Evolutionary conservation across 2,113 vertebrate genomes (phyloP).

Genomic region (Hepsetus odoe): DNA sequence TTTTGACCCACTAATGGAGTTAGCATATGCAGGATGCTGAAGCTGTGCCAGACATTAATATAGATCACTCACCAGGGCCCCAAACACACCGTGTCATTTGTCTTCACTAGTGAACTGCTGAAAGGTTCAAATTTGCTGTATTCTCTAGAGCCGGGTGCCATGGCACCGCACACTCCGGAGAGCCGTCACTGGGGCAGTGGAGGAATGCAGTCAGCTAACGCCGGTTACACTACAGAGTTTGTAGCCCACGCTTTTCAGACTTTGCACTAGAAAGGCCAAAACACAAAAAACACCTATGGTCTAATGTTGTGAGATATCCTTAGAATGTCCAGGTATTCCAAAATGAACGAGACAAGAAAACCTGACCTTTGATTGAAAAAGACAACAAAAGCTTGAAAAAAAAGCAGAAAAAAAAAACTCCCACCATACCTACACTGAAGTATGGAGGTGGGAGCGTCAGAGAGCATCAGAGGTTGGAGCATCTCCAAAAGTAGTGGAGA

Average conservation of each 20-base stretch:
- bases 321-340: no score
- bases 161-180: constrained; percentile 41
- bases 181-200: neutral
- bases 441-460: no score
- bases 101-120: constrained; percentile 76
- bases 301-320: no score
- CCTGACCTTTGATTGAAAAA: no score
- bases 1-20: constrained; percentile 79
- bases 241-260: neutral
- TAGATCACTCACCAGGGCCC: constrained; percentile 74
- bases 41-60: constrained; percentile 78
- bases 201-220: constrained; percentile 26
- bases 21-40: constrained; percentile 74
- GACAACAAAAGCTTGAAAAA: no score
- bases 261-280: neutral
- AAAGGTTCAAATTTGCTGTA: constrained; percentile 75
- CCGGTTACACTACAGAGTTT: neutral
- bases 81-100: constrained; percentile 77
- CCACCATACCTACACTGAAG: no score
- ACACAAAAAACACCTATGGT: neutral
- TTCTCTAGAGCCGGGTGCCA: constrained; percentile 67
- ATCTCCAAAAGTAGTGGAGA: no score
- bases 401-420: no score
- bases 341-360: no score
- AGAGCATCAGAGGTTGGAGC: no score